phyloP scores from a whole-genome alignment of 2,113 vertebrate species.

The Oenanthe melanoleuca region DNA sequence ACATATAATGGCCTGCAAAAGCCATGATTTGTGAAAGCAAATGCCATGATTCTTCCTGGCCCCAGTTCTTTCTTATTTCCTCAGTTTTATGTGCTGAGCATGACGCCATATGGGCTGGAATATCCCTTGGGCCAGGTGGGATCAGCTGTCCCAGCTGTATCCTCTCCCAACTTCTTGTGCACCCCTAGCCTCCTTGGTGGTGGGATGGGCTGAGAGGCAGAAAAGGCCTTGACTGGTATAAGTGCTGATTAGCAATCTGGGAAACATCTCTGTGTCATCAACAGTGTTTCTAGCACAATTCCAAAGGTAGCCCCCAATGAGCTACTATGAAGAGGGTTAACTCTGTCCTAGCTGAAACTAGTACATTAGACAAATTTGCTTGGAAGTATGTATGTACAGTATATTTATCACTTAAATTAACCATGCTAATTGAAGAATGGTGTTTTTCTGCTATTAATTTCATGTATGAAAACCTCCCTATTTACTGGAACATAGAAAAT shows the following conservation, averaged over 20 bases:
- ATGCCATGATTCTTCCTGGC: neutral
- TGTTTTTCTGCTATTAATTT: neutral
- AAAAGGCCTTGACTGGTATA: fast-evolving
- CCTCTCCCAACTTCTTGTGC: neutral
- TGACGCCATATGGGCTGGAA: neutral
- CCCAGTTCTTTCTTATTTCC: neutral
- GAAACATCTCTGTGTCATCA: neutral
- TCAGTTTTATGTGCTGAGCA: neutral
- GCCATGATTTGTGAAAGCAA: neutral
- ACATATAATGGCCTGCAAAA: too few relatives aligned
- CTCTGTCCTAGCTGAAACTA: neutral
- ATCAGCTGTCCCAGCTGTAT: neutral
- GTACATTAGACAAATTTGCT: neutral
- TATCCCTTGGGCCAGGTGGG: neutral
- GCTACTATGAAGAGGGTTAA: neutral
- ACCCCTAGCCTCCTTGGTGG: neutral
- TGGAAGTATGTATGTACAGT: neutral
- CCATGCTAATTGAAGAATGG: neutral
- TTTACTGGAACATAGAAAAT: neutral
- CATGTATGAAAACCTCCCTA: neutral
- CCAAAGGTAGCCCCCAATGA: neutral
- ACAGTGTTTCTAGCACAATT: neutral
- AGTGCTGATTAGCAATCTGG: neutral
- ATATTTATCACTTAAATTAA: neutral
- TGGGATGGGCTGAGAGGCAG: neutral